Evolutionary conservation across 1,140 invertebrate species (phyloP).

Genomic region (Pseudomyrmex sp.): DNA sequence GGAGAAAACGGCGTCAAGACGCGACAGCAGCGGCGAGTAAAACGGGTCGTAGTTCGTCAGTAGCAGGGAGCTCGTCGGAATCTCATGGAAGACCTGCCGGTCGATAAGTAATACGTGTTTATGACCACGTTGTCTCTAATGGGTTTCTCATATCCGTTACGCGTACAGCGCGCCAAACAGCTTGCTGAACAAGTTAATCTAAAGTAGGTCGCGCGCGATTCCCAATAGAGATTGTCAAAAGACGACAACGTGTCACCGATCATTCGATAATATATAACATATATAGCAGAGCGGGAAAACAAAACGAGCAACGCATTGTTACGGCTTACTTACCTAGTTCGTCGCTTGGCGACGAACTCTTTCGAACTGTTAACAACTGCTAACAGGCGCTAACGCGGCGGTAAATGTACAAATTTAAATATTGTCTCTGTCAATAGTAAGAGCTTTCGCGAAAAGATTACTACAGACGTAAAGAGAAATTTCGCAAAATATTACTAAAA

Average conservation of each 20-base stretch:
- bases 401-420: neutral
- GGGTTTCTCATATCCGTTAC: conserved; percentile 19
- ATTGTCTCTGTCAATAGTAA: neutral
- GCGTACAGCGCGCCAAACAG: neutral
- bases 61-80: conserved; percentile 92
- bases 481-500: conserved; percentile 8
- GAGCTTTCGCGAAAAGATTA: neutral
- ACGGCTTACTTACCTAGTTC: conserved; percentile 45
- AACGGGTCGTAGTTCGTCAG: conserved; percentile 94
- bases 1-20: conserved; percentile 93
- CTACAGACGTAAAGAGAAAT: neutral
- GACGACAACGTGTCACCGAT: neutral
- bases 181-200: conserved; percentile 29
- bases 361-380: neutral
- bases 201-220: conserved; percentile 23
- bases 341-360: neutral
- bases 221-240: conserved; percentile 43
- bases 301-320: conserved; percentile 5
- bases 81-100: conserved; percentile 92
- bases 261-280: neutral
- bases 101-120: conserved; percentile 49
- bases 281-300: too few species aligned
- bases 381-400: neutral
- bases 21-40: conserved; percentile 92
- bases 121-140: conserved; percentile 10